Percentiles rank a stretch among this genome's conserved stretches.
These are phyloP conservation scores for Parnassius mnemosyne DNA, from an alignment of 2,888 invertebrate genomes.

Conservation along the genomic window DNA sequence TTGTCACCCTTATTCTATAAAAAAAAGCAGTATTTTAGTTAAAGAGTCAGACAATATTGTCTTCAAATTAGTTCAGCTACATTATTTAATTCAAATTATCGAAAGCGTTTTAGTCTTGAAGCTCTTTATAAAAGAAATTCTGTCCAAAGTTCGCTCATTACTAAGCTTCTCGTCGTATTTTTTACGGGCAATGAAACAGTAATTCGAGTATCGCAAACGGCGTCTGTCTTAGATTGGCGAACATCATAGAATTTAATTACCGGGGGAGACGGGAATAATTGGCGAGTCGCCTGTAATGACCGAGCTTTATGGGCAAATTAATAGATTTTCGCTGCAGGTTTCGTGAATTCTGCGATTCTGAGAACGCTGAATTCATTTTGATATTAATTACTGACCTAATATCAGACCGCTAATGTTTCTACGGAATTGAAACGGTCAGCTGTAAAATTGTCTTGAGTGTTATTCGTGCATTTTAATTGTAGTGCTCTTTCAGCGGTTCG, in stretches of 20 bases:
- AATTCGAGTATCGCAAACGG: constrained; percentile 73
- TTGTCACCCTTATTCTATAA: too few species aligned
- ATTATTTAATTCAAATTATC: constrained; percentile 21
- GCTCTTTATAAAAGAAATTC: constrained; percentile 24
- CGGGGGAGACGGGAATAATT: constrained; percentile 71
- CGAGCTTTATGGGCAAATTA: constrained; percentile 71
- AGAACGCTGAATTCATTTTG: constrained; percentile 48
- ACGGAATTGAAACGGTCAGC: constrained; percentile 32
- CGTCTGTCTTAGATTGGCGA: constrained; percentile 73
- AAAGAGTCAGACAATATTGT: neutral
- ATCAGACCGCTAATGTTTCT: constrained; percentile 48
- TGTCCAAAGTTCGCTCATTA: constrained; percentile 30
- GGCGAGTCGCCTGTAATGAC: constrained; percentile 70
- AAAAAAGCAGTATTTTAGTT: too few species aligned
- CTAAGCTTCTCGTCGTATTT: constrained; percentile 44
- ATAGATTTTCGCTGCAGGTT: constrained; percentile 68
- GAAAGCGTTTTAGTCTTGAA: constrained; percentile 14
- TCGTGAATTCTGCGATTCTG: constrained; percentile 52
- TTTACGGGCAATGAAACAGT: constrained; percentile 70
- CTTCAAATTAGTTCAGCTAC: constrained; percentile 13
- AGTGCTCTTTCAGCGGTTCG: neutral
- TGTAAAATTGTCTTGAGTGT: constrained; percentile 22
- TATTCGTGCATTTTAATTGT: constrained; percentile 18
- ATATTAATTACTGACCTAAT: constrained; percentile 67
- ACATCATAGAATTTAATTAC: constrained; percentile 77